Evolutionary conservation across 30 jellyfish, hydroid and myxozoan genomes (phyloP).

Genomic region (Aurelia aurita complex sp. Pacific): DNA sequence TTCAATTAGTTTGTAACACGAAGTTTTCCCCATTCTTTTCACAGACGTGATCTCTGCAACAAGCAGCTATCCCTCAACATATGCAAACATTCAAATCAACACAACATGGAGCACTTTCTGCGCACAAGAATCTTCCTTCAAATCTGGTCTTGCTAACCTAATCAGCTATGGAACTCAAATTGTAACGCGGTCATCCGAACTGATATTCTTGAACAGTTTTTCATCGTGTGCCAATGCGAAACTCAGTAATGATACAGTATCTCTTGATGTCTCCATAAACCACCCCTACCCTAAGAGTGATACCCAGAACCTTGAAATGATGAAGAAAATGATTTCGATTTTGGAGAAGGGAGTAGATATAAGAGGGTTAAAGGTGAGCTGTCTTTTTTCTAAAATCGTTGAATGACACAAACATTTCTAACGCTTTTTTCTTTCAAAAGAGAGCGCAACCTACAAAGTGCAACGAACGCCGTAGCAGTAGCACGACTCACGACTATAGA

Average conservation of each 20-base stretch:
- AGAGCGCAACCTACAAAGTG: no score
- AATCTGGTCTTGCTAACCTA: not conserved
- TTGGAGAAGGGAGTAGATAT: slow-evolving; percentile 14
- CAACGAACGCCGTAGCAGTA: no score
- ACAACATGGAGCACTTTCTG: slow-evolving; percentile 13
- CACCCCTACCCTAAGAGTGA: slow-evolving; percentile 8
- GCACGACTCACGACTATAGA: no score
- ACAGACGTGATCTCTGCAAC: not conserved
- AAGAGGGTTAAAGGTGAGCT: slow-evolving; percentile 10
- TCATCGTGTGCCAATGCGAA: not conserved
- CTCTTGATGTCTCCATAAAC: slow-evolving; percentile 3
- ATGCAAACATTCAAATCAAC: not conserved
- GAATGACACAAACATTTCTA: not conserved
- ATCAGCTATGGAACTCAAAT: not conserved
- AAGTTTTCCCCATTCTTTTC: no score
- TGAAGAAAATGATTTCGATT: slow-evolving; percentile 1
- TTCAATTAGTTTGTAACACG: no score
- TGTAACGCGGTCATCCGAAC: slow-evolving; percentile 11
- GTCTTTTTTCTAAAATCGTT: not conserved
- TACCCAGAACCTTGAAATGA: slow-evolving; percentile 6
- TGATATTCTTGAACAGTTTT: not conserved
- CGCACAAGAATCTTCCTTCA: not conserved
- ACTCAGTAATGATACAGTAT: not conserved
- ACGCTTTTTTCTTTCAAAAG: no score
- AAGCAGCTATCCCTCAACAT: not conserved